phyloP scores from a whole-genome alignment of 64 coral and sea anemone genomes.

The Porites australiensis region DNA sequence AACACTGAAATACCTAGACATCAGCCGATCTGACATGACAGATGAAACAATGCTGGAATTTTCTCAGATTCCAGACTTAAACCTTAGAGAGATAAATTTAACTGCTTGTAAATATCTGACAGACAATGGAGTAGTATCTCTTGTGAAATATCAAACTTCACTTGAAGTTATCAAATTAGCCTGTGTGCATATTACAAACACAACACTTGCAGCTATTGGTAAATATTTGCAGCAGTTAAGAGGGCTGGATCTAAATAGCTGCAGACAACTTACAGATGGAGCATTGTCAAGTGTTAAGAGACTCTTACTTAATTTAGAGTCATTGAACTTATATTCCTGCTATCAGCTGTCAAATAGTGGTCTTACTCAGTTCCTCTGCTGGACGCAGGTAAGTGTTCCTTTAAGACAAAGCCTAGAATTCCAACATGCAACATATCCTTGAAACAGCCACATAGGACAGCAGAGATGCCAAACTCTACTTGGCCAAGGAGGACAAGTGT shows the following conservation, averaged over 20 bases:
- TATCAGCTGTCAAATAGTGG: slow-evolving; percentile 80
- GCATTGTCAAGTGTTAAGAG: slow-evolving; percentile 49
- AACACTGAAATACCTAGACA: slow-evolving; percentile 66
- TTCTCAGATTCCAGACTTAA: slow-evolving; percentile 71
- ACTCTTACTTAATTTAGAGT: slow-evolving; percentile 60
- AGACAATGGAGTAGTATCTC: slow-evolving; percentile 82
- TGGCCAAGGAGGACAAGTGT: no score
- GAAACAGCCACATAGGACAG: not conserved
- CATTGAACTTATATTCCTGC: slow-evolving; percentile 90
- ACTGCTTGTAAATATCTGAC: slow-evolving; percentile 88
- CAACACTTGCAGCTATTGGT: slow-evolving; percentile 69
- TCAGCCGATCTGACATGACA: slow-evolving; percentile 90
- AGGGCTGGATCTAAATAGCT: slow-evolving; percentile 86
- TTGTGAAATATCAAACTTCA: slow-evolving; percentile 78
- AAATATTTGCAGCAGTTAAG: slow-evolving; percentile 73
- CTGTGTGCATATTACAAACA: slow-evolving; percentile 92
- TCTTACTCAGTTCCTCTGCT: slow-evolving; percentile 67
- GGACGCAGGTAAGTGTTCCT: slow-evolving; percentile 53
- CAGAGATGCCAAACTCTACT: no score
- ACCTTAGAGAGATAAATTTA: slow-evolving; percentile 68
- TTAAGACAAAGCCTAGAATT: not conserved
- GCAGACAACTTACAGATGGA: slow-evolving; percentile 81
- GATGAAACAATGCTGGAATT: slow-evolving; percentile 83
- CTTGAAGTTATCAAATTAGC: slow-evolving; percentile 71
- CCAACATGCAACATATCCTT: not conserved